Evolutionary conservation across 2,888 invertebrate genomes (phyloP).

Genomic region (Monoplex corrugatus): DNA sequence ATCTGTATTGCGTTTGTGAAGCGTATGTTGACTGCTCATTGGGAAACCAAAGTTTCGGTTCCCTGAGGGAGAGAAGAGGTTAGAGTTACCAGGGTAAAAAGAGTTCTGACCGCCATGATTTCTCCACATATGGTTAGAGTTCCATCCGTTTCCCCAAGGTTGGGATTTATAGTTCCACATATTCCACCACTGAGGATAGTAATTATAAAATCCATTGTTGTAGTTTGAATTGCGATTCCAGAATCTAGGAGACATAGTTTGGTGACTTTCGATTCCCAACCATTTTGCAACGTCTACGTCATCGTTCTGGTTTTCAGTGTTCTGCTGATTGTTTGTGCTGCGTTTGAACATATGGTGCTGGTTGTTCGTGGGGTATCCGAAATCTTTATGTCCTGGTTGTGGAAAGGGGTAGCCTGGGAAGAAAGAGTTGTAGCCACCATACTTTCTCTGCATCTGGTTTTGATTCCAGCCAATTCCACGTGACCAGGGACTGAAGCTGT

Average conservation of each 20-base stretch:
- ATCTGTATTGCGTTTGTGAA: background rate
- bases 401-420: background rate
- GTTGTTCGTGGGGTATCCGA: background rate
- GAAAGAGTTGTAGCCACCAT: background rate
- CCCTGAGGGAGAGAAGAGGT: background rate
- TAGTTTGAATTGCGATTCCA: slow-evolving; percentile 17
- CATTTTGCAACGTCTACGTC: background rate
- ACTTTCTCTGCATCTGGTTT: background rate
- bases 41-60: background rate
- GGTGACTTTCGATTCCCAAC: background rate
- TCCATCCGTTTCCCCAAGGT: background rate
- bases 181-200: slow-evolving; percentile 40
- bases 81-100: background rate
- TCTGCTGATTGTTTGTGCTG: background rate
- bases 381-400: background rate
- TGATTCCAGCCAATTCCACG: background rate
- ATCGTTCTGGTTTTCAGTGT: too few species aligned
- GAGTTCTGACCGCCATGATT: background rate
- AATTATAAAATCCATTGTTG: background rate
- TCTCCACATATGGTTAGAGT: background rate
- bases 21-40: background rate
- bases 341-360: background rate
- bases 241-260: background rate
- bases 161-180: background rate
- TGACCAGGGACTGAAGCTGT: background rate